Conservation (phyloP, 2,797 vertebrate species). For the Propithecus perrieri region DNA sequence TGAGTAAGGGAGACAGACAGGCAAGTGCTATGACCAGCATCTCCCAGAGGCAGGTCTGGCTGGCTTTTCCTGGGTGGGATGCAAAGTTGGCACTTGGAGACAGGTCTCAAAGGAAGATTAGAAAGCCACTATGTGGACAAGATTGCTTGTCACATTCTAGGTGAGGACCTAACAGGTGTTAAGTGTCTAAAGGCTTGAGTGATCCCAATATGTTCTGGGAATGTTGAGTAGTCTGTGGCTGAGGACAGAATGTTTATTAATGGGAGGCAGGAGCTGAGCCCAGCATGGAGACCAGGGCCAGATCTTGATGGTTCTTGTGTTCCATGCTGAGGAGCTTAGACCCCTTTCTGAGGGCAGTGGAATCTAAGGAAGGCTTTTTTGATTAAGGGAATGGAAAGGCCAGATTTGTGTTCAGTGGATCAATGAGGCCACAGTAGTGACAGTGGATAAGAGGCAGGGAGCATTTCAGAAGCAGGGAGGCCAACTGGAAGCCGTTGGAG, state of each 20-base stretch:
- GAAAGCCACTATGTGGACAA: not conserved
- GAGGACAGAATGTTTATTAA: not conserved
- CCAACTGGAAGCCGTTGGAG: not conserved
- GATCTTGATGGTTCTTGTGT: not conserved
- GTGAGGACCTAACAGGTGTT: not conserved
- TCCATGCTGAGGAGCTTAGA: not conserved
- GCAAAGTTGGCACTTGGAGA: not conserved
- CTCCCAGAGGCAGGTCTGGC: not conserved
- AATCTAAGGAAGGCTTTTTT: not conserved
- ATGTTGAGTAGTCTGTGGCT: rapidly evolving
- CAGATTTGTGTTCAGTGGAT: not conserved
- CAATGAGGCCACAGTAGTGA: not conserved
- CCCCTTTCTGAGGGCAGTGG: not conserved
- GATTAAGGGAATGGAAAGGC: not conserved
- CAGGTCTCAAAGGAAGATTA: not conserved
- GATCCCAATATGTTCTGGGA: not conserved
- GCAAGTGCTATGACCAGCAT: not conserved
- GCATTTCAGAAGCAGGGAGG: not conserved
- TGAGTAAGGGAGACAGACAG: not conserved
- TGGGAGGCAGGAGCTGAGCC: not conserved
- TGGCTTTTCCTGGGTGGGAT: not conserved
- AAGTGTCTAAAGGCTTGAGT: not conserved
- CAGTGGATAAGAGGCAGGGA: not conserved
- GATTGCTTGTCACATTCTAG: not conserved
- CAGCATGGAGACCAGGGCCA: not conserved